These are phyloP conservation scores for Schizothorax lantsangensis DNA, from an alignment of 2,797 vertebrate species.

Conservation along the genomic window DNA sequence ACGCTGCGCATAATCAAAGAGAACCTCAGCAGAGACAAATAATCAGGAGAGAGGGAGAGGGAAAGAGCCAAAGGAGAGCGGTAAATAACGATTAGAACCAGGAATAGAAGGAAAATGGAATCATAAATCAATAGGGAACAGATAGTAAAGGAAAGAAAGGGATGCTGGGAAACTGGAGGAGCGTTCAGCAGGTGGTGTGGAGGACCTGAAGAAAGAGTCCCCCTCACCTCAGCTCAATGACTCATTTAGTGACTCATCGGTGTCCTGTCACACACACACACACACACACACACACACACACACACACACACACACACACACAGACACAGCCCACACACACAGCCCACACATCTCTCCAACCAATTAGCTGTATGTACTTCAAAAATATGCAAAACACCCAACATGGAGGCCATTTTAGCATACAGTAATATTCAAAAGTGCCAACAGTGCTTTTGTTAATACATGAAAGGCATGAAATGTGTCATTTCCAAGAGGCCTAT, in stretches of 20 bases:
- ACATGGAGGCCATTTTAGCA: not conserved
- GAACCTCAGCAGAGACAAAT: slow-evolving; percentile 46
- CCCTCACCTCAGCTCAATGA: slow-evolving; percentile 63
- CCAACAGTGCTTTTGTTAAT: not conserved
- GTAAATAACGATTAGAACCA: slow-evolving; percentile 31
- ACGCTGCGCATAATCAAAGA: slow-evolving; percentile 57
- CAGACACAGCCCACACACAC: slow-evolving; percentile 19
- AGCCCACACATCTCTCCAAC: slow-evolving; percentile 40
- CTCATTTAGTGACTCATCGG: slow-evolving; percentile 74
- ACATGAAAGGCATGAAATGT: slow-evolving; percentile 5
- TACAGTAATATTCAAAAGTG: slow-evolving; percentile 11
- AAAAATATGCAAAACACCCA: slow-evolving; percentile 32
- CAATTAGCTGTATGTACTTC: slow-evolving; percentile 26
- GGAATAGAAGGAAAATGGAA: slow-evolving; percentile 23
- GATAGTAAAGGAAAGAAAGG: slow-evolving; percentile 33
- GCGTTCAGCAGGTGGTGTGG: slow-evolving; percentile 37
- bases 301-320: not conserved
- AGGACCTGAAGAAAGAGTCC: slow-evolving; percentile 43
- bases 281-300: slow-evolving; percentile 24
- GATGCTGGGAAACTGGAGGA: slow-evolving; percentile 41
- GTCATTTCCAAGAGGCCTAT: slow-evolving; percentile 1
- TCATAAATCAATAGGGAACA: slow-evolving; percentile 22
- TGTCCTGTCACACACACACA: slow-evolving; percentile 58
- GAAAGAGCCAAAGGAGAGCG: not conserved
- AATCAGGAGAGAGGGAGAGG: slow-evolving; percentile 27